A percentile compares a stretch with the other conserved stretches of the same genome.
Conservation (phyloP, 2,888 invertebrate genomes). For the Aleiodes testaceus region DNA sequence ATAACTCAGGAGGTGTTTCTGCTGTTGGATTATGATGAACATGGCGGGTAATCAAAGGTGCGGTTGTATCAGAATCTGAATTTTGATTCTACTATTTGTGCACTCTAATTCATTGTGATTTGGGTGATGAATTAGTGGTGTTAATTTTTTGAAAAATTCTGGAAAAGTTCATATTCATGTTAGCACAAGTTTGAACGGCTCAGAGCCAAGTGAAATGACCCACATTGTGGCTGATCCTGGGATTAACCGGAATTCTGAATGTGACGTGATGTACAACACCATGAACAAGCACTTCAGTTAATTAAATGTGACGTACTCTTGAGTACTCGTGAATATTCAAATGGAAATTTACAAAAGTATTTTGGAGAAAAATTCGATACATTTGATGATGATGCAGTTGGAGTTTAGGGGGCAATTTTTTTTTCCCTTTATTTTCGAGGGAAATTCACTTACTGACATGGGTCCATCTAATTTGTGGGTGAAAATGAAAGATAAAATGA, state of each 20-base stretch:
- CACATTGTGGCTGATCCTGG: constrained; percentile 11
- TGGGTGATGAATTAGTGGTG: no score
- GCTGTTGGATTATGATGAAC: not conserved
- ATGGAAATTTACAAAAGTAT: not conserved
- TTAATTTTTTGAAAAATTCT: no score
- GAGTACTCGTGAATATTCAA: constrained; percentile 25
- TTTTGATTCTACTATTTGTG: no score
- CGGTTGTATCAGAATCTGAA: not conserved
- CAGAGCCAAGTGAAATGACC: constrained; percentile 16
- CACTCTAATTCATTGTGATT: no score
- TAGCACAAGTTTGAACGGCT: not conserved
- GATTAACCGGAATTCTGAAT: constrained; percentile 9
- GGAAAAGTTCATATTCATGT: no score
- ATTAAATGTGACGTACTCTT: constrained; percentile 14
- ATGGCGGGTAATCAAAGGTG: not conserved
- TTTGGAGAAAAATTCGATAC: no score
- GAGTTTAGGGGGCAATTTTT: no score
- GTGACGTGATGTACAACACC: constrained; percentile 8
- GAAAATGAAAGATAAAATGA: not conserved
- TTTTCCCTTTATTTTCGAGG: no score
- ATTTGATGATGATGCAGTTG: no score
- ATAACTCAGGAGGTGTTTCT: not conserved
- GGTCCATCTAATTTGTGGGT: no score
- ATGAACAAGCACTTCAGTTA: not conserved
- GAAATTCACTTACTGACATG: no score